Evolutionary conservation across 2,113 vertebrate genomes (phyloP).

Genomic region (Danionella cerebrum): DNA sequence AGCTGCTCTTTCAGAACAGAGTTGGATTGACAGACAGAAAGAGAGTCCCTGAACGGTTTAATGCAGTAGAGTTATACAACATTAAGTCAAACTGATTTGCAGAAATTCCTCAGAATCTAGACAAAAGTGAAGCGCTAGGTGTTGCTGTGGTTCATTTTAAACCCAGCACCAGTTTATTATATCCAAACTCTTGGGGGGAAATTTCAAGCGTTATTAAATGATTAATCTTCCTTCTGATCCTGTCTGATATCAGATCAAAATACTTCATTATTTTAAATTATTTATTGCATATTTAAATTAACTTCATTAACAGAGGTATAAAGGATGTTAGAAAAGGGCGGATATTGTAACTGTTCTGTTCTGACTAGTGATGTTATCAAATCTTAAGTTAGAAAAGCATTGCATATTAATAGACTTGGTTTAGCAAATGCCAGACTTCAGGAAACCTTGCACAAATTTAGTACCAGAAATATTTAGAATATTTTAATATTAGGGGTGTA

Average conservation of each 20-base stretch:
- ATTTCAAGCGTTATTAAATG: not conserved
- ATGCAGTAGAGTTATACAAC: not conserved
- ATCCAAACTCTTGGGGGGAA: not conserved
- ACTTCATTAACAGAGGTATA: not conserved
- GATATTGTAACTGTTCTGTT: not conserved
- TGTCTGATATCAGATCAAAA: not conserved
- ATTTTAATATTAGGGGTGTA: too few relatives aligned
- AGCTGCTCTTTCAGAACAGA: not conserved
- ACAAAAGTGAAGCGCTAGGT: conserved; percentile 5
- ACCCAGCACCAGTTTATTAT: not conserved
- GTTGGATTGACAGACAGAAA: not conserved
- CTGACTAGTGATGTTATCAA: not conserved
- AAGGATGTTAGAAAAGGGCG: not conserved
- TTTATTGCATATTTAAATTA: not conserved
- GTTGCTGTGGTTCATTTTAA: conserved; percentile 22
- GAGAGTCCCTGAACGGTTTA: not conserved
- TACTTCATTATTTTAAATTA: not conserved
- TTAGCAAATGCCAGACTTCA: not conserved
- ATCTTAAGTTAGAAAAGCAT: not conserved
- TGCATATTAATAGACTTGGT: not conserved
- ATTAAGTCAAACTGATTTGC: not conserved
- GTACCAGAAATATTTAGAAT: too few relatives aligned
- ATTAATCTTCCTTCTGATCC: not conserved
- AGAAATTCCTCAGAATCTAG: not conserved
- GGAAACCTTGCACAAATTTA: not conserved